These are phyloP conservation scores for Pavo muticus DNA, from an alignment of 2,113 vertebrate species.

Conservation along the genomic window DNA sequence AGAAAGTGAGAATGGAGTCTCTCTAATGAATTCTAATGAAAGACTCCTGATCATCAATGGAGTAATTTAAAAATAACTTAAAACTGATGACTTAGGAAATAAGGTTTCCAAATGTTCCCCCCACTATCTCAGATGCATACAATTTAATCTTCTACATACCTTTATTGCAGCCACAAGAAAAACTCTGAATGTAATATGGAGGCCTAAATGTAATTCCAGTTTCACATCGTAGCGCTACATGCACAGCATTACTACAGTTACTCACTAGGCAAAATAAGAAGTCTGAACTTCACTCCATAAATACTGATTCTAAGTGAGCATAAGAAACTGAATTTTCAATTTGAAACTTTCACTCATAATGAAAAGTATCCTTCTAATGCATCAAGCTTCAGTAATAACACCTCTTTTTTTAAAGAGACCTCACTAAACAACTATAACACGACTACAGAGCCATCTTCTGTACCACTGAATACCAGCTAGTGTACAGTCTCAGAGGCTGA, in stretches of 20 bases:
- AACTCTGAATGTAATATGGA: background rate
- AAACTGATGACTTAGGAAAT: background rate
- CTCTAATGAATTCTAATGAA: background rate
- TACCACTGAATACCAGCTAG: background rate
- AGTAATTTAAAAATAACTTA: background rate
- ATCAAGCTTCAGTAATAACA: background rate
- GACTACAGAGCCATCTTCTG: background rate
- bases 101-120: background rate
- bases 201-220: background rate
- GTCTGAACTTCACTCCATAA: background rate
- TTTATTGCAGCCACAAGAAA: background rate
- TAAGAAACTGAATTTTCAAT: background rate
- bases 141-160: background rate
- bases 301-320: background rate
- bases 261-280: background rate
- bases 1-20: background rate
- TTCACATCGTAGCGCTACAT: background rate
- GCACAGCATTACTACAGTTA: background rate
- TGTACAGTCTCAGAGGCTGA: background rate
- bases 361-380: background rate
- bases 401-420: background rate
- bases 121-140: rapidly evolving
- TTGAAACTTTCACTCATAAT: background rate
- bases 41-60: background rate
- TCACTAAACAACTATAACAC: background rate